Base-by-base conservation (phyloP, 2,113 vertebrate species). In the Eleginops maclovinus region DNA sequence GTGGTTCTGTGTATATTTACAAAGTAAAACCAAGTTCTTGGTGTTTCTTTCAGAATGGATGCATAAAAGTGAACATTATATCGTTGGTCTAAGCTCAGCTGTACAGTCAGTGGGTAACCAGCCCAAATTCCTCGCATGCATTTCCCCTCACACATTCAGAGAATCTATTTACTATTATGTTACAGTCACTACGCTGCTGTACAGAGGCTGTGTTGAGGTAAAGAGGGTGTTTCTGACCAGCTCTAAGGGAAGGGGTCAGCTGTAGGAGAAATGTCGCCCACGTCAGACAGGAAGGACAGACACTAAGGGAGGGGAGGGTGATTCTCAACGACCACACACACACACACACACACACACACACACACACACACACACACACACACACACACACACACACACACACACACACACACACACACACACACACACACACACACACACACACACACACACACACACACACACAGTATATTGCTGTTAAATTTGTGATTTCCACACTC, bases 61-160 rank as follows among this genome's bases (percentile, higher is more conserved):
- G 86, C 90, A 92, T 88, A 93, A 89, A 88, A 90, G 84, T 88
- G 80, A 89, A 89, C 68, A 58, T 36, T 80, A 83, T 72, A 84
- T 79, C 70, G 77, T 76, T 79, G 81, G 67, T 87, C 75, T 80
- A 86, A 84, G 79, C 81, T 89, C 82, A 59, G 87, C 89, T 92
- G 87, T 91, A 88, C 86, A 84, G 79, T 90, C 76, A n/a, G 80
- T 90, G 92, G 93, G 93, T 92, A 91, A 92, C 91, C 93, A 92
- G 93, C 92, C 93, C 92, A 91, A 60, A 49, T 62, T 83, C 78
- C 65, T 89, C 1, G 71, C 89, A 91, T 89, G 88, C 90, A 91
- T 71, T 85, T 73, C 31, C 85, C 82, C 68, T 77, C 89, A 89
- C 86, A 89, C 89, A 87, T 79, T 87, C 87, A 85, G 73, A 83